These are phyloP conservation scores for Drosophila erecta DNA, from an alignment of 1,140 invertebrate species.

Conservation along the genomic window DNA sequence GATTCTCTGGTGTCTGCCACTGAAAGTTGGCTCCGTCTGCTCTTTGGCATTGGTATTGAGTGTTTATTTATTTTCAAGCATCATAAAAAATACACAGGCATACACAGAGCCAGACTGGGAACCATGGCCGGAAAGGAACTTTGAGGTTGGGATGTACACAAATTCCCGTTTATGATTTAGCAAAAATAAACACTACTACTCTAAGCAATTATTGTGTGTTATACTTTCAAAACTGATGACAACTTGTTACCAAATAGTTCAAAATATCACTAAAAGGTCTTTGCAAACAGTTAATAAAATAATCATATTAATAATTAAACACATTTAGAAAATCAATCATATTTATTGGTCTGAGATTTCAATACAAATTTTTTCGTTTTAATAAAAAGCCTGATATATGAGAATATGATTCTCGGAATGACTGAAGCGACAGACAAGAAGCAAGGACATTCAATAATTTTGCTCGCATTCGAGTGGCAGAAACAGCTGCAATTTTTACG, in stretches of 20 bases:
- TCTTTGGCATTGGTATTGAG: slow-evolving; percentile 79
- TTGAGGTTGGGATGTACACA: background rate
- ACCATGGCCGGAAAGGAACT: slow-evolving; percentile 27
- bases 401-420: background rate
- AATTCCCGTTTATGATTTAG: slow-evolving; percentile 17
- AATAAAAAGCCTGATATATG: background rate
- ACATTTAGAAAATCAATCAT: too few species aligned
- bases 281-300: too few species aligned
- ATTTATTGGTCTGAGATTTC: too few species aligned
- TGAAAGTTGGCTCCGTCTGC: slow-evolving; percentile 67
- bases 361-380: too few species aligned
- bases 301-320: too few species aligned
- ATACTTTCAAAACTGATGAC: too few species aligned
- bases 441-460: slow-evolving; percentile 73
- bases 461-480: slow-evolving; percentile 57
- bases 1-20: slow-evolving; percentile 40
- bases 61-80: slow-evolving; percentile 82
- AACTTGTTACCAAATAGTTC: background rate
- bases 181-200: background rate
- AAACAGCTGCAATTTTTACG: slow-evolving; percentile 80
- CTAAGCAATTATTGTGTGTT: too few species aligned
- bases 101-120: slow-evolving; percentile 34
- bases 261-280: background rate
- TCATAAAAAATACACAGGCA: slow-evolving; percentile 77
- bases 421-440: slow-evolving; percentile 7